Evolutionary conservation across 2,797 vertebrate genomes (phyloP).

Genomic region (Cynopterus sphinx): DNA sequence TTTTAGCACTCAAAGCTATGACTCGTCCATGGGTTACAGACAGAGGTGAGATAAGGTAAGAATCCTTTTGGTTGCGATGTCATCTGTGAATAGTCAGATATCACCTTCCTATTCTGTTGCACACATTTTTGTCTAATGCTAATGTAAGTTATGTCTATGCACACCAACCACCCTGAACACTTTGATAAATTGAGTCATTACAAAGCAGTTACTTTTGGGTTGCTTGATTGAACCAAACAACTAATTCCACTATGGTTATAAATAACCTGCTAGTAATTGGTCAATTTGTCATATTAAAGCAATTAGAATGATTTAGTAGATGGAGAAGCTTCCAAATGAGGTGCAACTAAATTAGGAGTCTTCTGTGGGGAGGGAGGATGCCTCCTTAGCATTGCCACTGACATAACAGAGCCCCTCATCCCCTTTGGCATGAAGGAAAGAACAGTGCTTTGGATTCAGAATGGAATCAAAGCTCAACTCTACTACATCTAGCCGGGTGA

Average conservation of each 20-base stretch:
- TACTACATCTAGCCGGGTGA: not conserved
- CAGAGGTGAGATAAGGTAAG: not conserved
- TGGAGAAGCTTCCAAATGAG: constrained; percentile 60
- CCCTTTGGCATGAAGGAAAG: not conserved
- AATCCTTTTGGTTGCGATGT: not conserved
- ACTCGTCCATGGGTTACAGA: not conserved
- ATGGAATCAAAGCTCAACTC: not conserved
- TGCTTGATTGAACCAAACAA: constrained; percentile 67
- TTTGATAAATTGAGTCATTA: constrained; percentile 64
- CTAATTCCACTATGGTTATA: constrained; percentile 68
- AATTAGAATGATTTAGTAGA: constrained; percentile 63
- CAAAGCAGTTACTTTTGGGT: constrained; percentile 64
- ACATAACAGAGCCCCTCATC: not conserved
- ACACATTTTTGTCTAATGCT: constrained; percentile 2
- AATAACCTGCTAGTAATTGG: constrained; percentile 73
- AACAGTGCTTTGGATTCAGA: constrained; percentile 19
- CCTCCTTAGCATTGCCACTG: not conserved
- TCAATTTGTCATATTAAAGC: constrained; percentile 71
- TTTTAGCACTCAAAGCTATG: not conserved
- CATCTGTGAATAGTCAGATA: not conserved
- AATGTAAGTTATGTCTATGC: not conserved
- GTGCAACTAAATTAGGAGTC: constrained; percentile 48
- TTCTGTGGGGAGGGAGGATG: not conserved
- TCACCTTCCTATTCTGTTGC: not conserved
- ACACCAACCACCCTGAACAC: constrained; percentile 16